phyloP scores from a whole-genome alignment of 2,888 invertebrate species.

The Brachyptera risi region DNA sequence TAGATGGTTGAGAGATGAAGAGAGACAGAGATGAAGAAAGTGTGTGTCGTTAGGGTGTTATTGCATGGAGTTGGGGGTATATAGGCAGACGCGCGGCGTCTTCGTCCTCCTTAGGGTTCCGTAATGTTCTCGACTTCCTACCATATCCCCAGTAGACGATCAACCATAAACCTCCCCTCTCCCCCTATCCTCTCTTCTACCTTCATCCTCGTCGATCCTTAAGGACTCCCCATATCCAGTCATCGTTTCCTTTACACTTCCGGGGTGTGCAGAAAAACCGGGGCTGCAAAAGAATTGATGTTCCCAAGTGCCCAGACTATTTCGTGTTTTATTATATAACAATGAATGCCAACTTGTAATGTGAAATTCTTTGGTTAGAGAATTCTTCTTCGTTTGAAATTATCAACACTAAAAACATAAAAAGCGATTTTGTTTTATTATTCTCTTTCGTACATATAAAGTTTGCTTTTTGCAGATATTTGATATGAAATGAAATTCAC shows the following conservation, averaged over 20 bases:
- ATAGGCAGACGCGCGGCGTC: background rate
- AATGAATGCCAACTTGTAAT: slow-evolving; percentile 2
- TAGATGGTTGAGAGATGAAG: too few species aligned
- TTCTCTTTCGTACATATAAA: slow-evolving; percentile 12
- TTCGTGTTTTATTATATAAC: background rate
- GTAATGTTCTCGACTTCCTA: slow-evolving; percentile 16
- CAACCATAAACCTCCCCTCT: slow-evolving; percentile 19
- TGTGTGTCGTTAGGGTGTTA: background rate
- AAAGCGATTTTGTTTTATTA: slow-evolving; percentile 5
- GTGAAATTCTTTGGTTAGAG: background rate
- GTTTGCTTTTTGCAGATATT: slow-evolving; percentile 7
- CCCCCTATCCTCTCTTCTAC: too few species aligned
- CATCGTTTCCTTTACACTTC: slow-evolving; percentile 20
- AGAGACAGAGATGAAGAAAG: too few species aligned
- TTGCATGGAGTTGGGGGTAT: too few species aligned
- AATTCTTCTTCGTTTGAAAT: background rate
- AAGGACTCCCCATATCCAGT: slow-evolving; percentile 17
- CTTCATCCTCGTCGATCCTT: too few species aligned
- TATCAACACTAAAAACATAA: background rate
- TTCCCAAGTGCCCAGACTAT: background rate
- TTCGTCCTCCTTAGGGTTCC: background rate
- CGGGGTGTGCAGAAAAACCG: slow-evolving; percentile 17
- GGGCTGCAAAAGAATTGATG: slow-evolving; percentile 9
- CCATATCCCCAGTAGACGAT: slow-evolving; percentile 10
- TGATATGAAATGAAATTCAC: background rate